Evolutionary conservation across 2,113 vertebrate genomes (phyloP).

Genomic region (Ellobius talpinus): DNA sequence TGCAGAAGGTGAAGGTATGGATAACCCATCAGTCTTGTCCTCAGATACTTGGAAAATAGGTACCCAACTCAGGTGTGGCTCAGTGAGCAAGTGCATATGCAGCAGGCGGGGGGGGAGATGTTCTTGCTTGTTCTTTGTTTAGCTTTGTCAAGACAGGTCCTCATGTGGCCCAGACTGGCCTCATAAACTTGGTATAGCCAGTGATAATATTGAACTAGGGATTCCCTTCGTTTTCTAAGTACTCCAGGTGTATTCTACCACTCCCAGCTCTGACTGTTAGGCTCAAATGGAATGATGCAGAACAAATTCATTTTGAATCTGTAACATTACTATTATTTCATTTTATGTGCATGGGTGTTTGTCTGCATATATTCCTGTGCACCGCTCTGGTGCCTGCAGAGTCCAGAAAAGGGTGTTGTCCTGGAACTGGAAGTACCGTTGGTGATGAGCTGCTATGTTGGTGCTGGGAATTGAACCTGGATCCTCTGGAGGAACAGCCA

Average conservation of each 20-base stretch:
- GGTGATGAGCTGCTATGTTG: neutral
- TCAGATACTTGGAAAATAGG: neutral
- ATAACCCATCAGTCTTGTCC: neutral
- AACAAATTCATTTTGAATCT: neutral
- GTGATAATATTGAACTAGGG: neutral
- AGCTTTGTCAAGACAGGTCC: neutral
- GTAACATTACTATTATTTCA: neutral
- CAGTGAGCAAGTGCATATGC: neutral
- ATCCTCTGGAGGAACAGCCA: neutral
- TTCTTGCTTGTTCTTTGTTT: neutral
- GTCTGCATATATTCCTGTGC: neutral
- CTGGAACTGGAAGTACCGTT: neutral
- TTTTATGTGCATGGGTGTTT: neutral
- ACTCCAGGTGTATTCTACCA: neutral
- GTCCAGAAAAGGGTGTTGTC: neutral
- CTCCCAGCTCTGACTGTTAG: neutral
- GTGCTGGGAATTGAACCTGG: neutral
- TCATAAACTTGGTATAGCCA: neutral
- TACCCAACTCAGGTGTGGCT: neutral
- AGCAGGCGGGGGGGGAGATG: neutral
- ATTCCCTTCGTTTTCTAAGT: neutral
- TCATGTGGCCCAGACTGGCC: neutral
- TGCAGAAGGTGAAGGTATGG: neutral
- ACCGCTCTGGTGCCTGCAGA: neutral
- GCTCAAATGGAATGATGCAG: neutral